Evolutionary conservation across 2,888 invertebrate genomes (phyloP).

Genomic region (Plebejus anna): DNA sequence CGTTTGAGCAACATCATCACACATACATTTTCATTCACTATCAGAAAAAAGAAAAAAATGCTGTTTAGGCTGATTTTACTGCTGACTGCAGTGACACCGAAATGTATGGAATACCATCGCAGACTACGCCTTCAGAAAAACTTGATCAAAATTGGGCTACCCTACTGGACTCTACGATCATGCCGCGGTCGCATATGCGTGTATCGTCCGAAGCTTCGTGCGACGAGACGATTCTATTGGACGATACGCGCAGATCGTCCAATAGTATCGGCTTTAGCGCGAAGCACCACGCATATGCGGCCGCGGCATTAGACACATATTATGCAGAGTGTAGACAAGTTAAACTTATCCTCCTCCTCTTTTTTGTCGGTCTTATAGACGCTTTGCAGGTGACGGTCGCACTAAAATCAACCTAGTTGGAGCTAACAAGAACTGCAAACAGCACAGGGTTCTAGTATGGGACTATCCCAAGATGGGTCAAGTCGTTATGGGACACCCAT

Average conservation of each 20-base stretch:
- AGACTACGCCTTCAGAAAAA: too few relatives aligned
- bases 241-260: too few relatives aligned
- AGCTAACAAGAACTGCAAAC: slow-evolving; percentile 1
- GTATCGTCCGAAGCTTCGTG: too few relatives aligned
- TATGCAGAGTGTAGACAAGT: too few relatives aligned
- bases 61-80: not conserved
- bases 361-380: not conserved
- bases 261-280: too few relatives aligned
- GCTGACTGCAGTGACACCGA: not conserved
- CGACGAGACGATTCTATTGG: too few relatives aligned
- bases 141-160: too few relatives aligned
- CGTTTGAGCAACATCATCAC: slow-evolving; percentile 72
- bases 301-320: too few relatives aligned
- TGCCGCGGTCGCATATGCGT: too few relatives aligned
- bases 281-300: too few relatives aligned
- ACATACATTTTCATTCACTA: slow-evolving; percentile 48
- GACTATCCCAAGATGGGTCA: not conserved
- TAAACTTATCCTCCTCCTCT: not conserved
- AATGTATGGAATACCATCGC: too few relatives aligned
- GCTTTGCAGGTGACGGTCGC: not conserved
- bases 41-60: slow-evolving; percentile 29
- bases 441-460: not conserved
- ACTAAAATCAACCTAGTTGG: not conserved
- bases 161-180: too few relatives aligned
- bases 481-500: not conserved